Evolutionary conservation across 1,140 invertebrate genomes (phyloP).

Genomic region (Drosophila watanabei): DNA sequence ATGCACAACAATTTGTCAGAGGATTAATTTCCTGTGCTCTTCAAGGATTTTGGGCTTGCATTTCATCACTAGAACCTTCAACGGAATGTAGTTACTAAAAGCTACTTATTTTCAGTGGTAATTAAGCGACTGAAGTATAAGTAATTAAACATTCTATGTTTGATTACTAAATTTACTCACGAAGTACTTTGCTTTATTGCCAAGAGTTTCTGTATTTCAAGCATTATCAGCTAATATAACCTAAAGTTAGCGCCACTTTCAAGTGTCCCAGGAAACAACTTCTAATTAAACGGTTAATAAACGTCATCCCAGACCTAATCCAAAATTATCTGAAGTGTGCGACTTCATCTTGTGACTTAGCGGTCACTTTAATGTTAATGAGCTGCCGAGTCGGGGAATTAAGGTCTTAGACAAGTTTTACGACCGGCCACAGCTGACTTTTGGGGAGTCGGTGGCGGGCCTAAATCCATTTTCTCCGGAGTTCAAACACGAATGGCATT

Average conservation of each 20-base stretch:
- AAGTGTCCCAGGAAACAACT: neutral
- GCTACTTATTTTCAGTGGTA: too few relatives aligned
- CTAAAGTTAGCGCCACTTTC: neutral
- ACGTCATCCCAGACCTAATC: conserved; percentile 1
- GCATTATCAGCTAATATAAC: conserved; percentile 10
- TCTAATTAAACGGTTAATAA: conserved; percentile 2
- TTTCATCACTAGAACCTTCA: neutral
- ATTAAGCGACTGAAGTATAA: neutral
- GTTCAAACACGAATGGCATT: conserved; percentile 1
- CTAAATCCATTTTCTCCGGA: neutral
- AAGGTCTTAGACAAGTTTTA: conserved; percentile 15
- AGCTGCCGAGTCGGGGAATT: neutral
- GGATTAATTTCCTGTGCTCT: neutral
- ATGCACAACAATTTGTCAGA: neutral
- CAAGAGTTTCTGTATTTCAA: neutral
- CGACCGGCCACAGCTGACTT: neutral
- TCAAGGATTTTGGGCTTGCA: neutral
- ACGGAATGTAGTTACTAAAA: too few relatives aligned
- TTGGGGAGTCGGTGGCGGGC: neutral
- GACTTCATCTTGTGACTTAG: conserved; percentile 22
- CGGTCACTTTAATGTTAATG: conserved; percentile 37
- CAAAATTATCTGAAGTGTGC: conserved; percentile 33
- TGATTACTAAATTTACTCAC: neutral
- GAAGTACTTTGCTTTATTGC: neutral
- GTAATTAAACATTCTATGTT: neutral